phyloP scores from a whole-genome alignment of 2,797 vertebrate genomes.

The Oreortyx pictus region DNA sequence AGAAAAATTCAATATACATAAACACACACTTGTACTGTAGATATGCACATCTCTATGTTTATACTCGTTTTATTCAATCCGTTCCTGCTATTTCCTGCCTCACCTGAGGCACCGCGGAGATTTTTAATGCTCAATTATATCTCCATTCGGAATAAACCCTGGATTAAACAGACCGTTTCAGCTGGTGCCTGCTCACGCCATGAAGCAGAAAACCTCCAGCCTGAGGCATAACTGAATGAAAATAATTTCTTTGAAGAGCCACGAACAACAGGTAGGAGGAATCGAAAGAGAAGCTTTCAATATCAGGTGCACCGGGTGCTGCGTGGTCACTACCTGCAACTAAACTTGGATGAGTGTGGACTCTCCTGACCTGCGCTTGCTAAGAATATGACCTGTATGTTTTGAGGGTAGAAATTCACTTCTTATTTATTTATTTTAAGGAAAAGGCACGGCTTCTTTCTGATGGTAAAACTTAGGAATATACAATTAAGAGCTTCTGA shows the following conservation, averaged over 20 bases:
- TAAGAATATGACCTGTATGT: not conserved
- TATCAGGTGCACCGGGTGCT: not conserved
- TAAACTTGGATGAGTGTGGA: not conserved
- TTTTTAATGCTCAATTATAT: not conserved
- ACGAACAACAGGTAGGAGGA: not conserved
- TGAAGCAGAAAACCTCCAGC: slow-evolving; percentile 1
- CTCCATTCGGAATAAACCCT: not conserved
- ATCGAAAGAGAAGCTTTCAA: not conserved
- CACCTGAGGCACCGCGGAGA: not conserved
- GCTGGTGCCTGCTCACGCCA: not conserved
- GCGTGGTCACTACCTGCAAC: not conserved
- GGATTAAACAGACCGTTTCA: not conserved
- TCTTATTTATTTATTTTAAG: not conserved
- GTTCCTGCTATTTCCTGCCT: not conserved
- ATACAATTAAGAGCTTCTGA: not conserved
- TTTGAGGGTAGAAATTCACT: not conserved
- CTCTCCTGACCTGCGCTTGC: accelerated
- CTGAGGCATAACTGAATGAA: not conserved
- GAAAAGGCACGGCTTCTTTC: not conserved
- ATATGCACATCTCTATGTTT: not conserved
- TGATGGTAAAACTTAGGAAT: not conserved
- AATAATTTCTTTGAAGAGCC: not conserved
- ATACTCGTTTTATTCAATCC: not conserved
- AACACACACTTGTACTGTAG: not conserved
- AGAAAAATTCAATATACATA: not conserved